Percentiles rank a stretch among this genome's conserved stretches.
These are phyloP conservation scores for Platorchestia sp. DNA, from an alignment of 1,140 invertebrate species.

Conservation along the genomic window DNA sequence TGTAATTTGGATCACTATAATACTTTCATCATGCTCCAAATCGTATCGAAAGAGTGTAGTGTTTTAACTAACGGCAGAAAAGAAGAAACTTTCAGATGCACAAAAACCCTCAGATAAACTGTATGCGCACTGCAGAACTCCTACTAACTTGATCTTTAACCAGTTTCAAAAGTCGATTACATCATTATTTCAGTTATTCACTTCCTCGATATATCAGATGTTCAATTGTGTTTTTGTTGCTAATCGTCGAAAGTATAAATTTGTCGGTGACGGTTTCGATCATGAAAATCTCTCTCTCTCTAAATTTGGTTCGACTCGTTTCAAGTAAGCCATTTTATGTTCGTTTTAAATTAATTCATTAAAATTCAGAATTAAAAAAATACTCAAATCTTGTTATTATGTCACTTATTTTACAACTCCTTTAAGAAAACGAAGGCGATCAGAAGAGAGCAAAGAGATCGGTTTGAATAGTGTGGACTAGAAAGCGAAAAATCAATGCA, in stretches of 20 bases:
- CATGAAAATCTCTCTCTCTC: background rate
- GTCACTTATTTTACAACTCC: too few relatives aligned
- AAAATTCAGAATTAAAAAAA: too few relatives aligned
- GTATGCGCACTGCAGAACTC: background rate
- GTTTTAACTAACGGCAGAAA: background rate
- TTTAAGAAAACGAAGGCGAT: too few relatives aligned
- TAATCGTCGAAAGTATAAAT: background rate
- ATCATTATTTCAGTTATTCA: background rate
- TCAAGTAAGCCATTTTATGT: background rate
- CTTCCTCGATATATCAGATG: background rate
- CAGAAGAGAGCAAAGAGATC: too few relatives aligned
- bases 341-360: background rate
- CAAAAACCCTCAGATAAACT: background rate
- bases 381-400: too few relatives aligned
- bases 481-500: too few relatives aligned
- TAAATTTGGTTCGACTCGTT: background rate
- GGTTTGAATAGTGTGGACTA: too few relatives aligned
- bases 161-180: background rate
- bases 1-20: background rate
- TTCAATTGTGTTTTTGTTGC: background rate
- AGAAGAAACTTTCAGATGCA: background rate
- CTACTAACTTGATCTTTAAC: background rate
- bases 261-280: background rate
- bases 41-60: background rate
- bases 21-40: background rate